These are phyloP conservation scores for Argyresthia albistria DNA, from an alignment of 2,888 invertebrate species.

Conservation along the genomic window DNA sequence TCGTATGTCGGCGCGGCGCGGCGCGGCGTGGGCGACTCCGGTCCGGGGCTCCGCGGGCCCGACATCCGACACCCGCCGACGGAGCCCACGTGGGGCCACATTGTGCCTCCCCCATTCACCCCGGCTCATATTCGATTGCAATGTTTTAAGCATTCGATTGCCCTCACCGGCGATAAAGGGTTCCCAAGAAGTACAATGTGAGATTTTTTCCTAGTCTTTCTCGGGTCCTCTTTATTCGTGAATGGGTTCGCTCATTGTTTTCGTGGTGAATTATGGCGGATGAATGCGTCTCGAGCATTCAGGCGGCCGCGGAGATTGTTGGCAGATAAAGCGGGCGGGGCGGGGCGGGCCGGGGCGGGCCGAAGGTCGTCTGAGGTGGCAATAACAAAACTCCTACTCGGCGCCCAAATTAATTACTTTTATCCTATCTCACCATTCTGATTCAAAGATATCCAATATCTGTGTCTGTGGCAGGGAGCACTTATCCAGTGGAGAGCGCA, in stretches of 20 bases:
- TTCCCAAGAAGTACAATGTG: constrained; percentile 62
- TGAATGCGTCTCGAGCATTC: constrained; percentile 60
- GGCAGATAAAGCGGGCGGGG: constrained; percentile 46
- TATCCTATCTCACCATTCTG: no score
- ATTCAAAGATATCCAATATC: no score
- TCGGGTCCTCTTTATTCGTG: constrained; percentile 34
- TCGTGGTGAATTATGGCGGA: constrained; percentile 55
- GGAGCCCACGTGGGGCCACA: constrained; percentile 21
- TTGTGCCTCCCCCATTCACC: constrained; percentile 42
- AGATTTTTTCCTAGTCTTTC: constrained; percentile 52
- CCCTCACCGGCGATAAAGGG: constrained; percentile 59
- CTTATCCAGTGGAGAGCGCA: no score
- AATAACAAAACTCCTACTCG: constrained; percentile 56
- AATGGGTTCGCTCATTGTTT: constrained; percentile 67
- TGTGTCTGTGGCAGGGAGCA: no score
- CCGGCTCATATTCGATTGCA: constrained; percentile 59
- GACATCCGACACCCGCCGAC: constrained; percentile 38
- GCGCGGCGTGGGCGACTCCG: constrained; percentile 26
- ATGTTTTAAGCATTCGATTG: constrained; percentile 71
- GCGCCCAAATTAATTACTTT: constrained; percentile 9
- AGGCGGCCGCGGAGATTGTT: constrained; percentile 49
- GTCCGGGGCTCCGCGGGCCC: constrained; percentile 17
- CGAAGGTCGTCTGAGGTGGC: constrained; percentile 39
- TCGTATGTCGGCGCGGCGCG: constrained; percentile 40
- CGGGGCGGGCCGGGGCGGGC: constrained; percentile 49